phyloP scores from a whole-genome alignment of 1,140 invertebrate species.

The Bombus affinis region DNA sequence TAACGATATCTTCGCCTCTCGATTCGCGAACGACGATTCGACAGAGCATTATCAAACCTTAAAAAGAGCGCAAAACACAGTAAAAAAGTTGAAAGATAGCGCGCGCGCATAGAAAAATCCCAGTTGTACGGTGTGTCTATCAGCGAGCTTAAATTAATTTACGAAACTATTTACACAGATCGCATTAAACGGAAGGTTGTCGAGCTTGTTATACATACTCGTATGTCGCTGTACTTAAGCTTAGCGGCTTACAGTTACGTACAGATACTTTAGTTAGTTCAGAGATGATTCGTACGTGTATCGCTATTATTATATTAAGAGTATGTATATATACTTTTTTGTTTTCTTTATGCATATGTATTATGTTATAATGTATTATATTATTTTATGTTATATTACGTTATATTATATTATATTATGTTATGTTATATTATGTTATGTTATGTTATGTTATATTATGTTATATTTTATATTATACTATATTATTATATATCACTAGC shows the following conservation, averaged over 20 bases:
- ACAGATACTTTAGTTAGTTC: conserved; percentile 37
- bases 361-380: conserved; percentile 1
- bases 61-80: conserved; percentile 1
- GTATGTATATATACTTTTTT: conserved; percentile 12
- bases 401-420: not conserved
- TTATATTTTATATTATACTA: not conserved
- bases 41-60: not conserved
- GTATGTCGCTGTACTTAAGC: conserved; percentile 23
- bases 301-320: conserved; percentile 24
- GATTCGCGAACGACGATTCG: not conserved
- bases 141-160: conserved; percentile 39
- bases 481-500: conserved; percentile 54
- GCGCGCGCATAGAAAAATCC: conserved; percentile 31
- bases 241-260: conserved; percentile 35
- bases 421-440: not conserved
- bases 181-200: conserved; percentile 37
- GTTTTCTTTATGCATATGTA: not conserved
- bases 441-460: not conserved
- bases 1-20: not conserved
- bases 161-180: conserved; percentile 38
- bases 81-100: conserved; percentile 15
- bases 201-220: conserved; percentile 18
- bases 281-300: conserved; percentile 39
- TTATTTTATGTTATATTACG: not conserved
- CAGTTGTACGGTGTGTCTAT: conserved; percentile 1